Evolutionary conservation across 2,888 invertebrate genomes (phyloP).

Genomic region (Linyphia triangularis): DNA sequence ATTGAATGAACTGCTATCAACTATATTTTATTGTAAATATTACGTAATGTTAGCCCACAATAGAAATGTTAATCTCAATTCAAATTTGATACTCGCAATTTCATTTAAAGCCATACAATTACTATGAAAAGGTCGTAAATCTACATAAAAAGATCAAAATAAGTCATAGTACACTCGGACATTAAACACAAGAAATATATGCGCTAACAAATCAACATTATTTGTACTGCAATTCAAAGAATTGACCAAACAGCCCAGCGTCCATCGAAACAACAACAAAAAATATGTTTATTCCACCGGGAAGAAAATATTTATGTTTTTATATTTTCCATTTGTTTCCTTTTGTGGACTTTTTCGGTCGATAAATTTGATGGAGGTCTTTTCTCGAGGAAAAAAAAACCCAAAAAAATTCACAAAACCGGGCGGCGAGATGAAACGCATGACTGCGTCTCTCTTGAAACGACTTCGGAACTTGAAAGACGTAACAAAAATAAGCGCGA

Average conservation of each 20-base stretch:
- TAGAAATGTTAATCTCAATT: too few species aligned
- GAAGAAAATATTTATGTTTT: background rate
- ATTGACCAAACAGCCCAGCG: background rate
- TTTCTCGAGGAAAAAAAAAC: constrained; percentile 26
- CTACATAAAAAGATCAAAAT: too few species aligned
- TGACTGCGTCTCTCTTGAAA: constrained; percentile 53
- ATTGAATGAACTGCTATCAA: too few species aligned
- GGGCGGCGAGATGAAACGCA: constrained; percentile 65
- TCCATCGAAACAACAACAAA: background rate
- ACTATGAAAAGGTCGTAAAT: too few species aligned
- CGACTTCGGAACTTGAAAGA: constrained; percentile 52
- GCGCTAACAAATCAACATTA: background rate
- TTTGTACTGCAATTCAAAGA: background rate
- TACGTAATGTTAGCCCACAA: too few species aligned
- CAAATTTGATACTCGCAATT: too few species aligned
- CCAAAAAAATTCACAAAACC: constrained; percentile 47
- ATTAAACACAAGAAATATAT: background rate
- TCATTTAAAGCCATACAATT: too few species aligned
- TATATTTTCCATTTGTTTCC: constrained; percentile 51
- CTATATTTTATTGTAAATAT: too few species aligned
- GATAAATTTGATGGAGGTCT: constrained; percentile 73
- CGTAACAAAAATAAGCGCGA: constrained; percentile 3
- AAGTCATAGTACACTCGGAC: too few species aligned
- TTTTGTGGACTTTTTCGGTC: constrained; percentile 67
- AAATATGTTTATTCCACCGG: background rate